These are phyloP conservation scores for Heterochromis multidens DNA, from an alignment of 2,113 vertebrate species.

Conservation along the genomic window DNA sequence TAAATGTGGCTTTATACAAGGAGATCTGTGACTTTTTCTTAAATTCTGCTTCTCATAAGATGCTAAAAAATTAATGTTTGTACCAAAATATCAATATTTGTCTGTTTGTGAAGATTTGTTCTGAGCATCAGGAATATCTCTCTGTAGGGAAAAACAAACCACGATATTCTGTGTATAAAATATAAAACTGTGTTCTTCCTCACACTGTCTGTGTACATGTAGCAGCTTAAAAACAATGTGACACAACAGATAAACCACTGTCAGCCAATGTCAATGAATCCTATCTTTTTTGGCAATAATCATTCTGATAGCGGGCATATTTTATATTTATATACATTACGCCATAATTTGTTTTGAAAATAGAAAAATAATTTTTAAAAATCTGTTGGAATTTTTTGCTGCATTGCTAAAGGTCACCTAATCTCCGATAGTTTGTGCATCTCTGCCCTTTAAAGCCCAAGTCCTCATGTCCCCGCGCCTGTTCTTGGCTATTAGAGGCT, in stretches of 20 bases:
- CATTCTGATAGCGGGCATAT: neutral
- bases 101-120: neutral
- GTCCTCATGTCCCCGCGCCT: neutral
- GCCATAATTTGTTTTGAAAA: neutral
- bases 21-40: no score
- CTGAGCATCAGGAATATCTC: neutral
- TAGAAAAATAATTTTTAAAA: neutral
- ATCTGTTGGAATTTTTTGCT: neutral
- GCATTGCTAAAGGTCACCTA: neutral
- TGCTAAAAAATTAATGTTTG: no score
- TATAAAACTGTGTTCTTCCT: neutral
- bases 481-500: conserved; percentile 14
- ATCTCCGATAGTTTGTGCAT: neutral
- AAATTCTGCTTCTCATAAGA: no score
- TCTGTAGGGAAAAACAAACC: neutral
- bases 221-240: neutral
- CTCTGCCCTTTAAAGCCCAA: neutral
- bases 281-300: neutral
- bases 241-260: no score
- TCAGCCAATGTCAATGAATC: neutral
- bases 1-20: neutral
- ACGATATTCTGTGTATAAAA: neutral
- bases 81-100: neutral
- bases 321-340: neutral
- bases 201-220: neutral